Evolutionary conservation across 2,797 vertebrate species (phyloP), one percentile per base, ranked within the genome.

Genomic region (Mormyrus hasselquistii): DNA sequence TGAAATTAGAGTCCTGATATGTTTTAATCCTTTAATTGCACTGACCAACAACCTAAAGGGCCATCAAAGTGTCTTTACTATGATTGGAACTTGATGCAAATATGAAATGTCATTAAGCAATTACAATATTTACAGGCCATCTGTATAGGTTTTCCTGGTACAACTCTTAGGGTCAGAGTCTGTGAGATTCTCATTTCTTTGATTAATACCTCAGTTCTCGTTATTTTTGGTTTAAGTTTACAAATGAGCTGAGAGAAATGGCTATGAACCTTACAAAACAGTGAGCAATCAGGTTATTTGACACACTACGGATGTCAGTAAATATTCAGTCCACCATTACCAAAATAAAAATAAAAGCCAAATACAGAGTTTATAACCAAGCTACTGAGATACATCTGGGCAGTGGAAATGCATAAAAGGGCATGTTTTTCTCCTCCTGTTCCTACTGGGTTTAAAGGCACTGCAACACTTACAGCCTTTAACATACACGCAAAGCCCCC

Each of bases 21-120:
- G 91, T 93, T 91, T 88, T 90, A 92, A 92, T 94, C 93, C 93
- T 93, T 94, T 92, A 91, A 93, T 91, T 91, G 90, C 90, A 90
- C 82, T 88, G 88, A 90, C 90, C 90, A 87, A 91, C 25, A 82
- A 79, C 92, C 89, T 89, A 90, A 90, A 91, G 88, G 91, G 91
- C 85, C 82, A 89, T 90, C 90, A 89, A 44, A 69, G 47, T 86
- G 88, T 92, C 85, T 90, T 47, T 90, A 88, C 49, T 62, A 65
- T 84, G 52, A 93, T 90, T 92, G 89, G 76, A 93, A 90, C 90
- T 38, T 90, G 91, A 92, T 82, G 89, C 53, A 50, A 89, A 90
- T 88, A 89, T 14, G 90, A 88, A 88, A 88, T 90, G 91, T 69
- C 90, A 92, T 88, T 88, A 94, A 94, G 91, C 90, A 90, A 89